Evolutionary conservation across 2,113 vertebrate species (phyloP), one percentile per base, ranked within the genome.

Genomic region (Phaethon lepturus): DNA sequence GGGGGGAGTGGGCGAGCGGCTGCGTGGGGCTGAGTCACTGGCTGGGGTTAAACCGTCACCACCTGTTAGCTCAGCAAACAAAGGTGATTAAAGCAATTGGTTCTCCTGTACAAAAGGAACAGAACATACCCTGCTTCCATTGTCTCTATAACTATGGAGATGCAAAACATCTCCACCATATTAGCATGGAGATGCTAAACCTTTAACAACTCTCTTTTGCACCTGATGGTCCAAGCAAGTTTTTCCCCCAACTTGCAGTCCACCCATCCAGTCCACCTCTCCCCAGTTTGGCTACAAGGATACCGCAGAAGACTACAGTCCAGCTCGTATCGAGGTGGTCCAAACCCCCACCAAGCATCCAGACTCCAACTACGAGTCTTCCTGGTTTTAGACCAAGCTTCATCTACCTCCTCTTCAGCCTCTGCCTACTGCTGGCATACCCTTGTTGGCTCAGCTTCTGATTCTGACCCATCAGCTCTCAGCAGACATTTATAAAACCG

Each of bases 201-300:
- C 25, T 86, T 59, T 44, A 49, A 80, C 23, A 60, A 23, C 17
- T 52, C n/a, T 44, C 17, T 40, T 76, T 20, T 42, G 28, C 23
- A 28, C 10, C 18, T 58, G 33, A 75, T 44, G 50, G 24, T 35
- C 45, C 35, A 73, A 73, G 49, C 0, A 68, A 26, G 28, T 28
- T 82, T 63, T 7, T 7, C 17, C 23, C 13, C 3, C 28, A 29
- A 25, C 44, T 19, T 56, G 45, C n/a, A 84, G 35, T 13, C 25
- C 23, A 45, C 13, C 31, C 38, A 55, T 9, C 19, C n/a, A 67
- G 47, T 17, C 23, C 0, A 0, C 13, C 31, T 47, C 52, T 88
- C 44, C 11, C 24, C 16, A 47, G 23, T 44, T 10, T 56, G 44
- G 16, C 40, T 40, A 40, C 35, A 38, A 33, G 58, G 22, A 64